Conservation (phyloP, 2,888 invertebrate genomes). For the Bembecia ichneumoniformis region DNA sequence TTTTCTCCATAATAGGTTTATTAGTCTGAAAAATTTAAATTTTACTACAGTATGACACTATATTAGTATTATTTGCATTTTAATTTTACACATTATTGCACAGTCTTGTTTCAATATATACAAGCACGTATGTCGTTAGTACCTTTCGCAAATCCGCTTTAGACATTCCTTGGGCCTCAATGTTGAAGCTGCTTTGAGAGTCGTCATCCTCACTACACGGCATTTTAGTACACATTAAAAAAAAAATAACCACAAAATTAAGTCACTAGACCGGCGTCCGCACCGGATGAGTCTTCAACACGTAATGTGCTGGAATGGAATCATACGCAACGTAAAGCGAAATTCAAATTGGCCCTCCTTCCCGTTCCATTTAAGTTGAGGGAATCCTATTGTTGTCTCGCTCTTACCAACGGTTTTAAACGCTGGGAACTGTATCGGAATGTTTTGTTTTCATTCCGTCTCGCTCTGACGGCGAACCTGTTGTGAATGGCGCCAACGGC, state of each 20-base stretch:
- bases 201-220: conserved; percentile 77
- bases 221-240: conserved; percentile 42
- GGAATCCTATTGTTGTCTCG: conserved; percentile 29
- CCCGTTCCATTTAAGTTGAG: conserved; percentile 37
- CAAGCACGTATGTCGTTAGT: conserved; percentile 7
- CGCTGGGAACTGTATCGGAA: conserved; percentile 68
- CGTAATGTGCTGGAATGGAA: conserved; percentile 30
- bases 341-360: conserved; percentile 52
- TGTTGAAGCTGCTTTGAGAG: conserved; percentile 55
- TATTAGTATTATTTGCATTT: neutral
- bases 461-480: conserved; percentile 50
- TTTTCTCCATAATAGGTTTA: conserved; percentile 94
- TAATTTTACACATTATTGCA: neutral
- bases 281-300: conserved; percentile 22
- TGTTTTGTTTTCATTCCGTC: conserved; percentile 68
- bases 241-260: neutral
- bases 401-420: conserved; percentile 19
- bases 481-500: conserved; percentile 40
- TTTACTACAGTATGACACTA: conserved; percentile 1
- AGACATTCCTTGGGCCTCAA: conserved; percentile 74
- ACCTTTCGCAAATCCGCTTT: conserved; percentile 81
- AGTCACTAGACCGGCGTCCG: conserved; percentile 18
- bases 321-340: conserved; percentile 38
- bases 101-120: neutral
- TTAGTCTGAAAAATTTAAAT: conserved; percentile 79